phyloP scores from a whole-genome alignment of 2,888 invertebrate species.

The Cephus pulcher region DNA sequence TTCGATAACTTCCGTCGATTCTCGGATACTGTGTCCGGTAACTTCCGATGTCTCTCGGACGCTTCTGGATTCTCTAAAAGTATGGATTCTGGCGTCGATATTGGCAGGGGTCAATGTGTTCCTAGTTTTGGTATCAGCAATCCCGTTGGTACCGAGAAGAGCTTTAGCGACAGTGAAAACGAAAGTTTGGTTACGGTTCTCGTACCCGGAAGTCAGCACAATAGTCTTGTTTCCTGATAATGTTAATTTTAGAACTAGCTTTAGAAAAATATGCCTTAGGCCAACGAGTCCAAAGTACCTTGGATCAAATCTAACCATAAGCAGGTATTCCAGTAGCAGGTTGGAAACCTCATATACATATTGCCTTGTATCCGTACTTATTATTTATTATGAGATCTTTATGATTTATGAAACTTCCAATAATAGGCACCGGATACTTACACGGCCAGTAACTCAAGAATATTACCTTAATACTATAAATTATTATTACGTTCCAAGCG shows the following conservation, averaged over 20 bases:
- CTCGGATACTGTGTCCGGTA: slow-evolving; percentile 71
- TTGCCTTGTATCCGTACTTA: not conserved
- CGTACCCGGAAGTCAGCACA: slow-evolving; percentile 40
- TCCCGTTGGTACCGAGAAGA: slow-evolving; percentile 41
- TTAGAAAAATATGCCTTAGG: not conserved
- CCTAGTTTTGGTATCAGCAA: slow-evolving; percentile 31
- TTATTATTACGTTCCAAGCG: slow-evolving; percentile 24
- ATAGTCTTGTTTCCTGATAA: slow-evolving; percentile 1
- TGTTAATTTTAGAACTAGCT: slow-evolving; percentile 4
- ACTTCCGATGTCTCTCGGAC: slow-evolving; percentile 70
- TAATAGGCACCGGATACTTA: not conserved
- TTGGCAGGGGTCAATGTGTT: slow-evolving; percentile 36
- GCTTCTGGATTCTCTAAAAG: slow-evolving; percentile 48
- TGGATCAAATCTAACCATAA: not conserved
- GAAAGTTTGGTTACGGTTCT: slow-evolving; percentile 68
- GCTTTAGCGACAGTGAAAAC: slow-evolving; percentile 66
- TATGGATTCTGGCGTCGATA: slow-evolving; percentile 52
- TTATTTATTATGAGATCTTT: slow-evolving; percentile 2
- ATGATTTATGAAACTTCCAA: slow-evolving; percentile 11
- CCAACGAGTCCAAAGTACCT: not conserved
- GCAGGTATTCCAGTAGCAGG: not conserved
- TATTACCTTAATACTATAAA: not conserved
- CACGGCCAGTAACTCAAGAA: not conserved
- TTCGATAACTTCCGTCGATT: slow-evolving; percentile 79
- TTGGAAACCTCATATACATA: not conserved